phyloP scores from a whole-genome alignment of 1,140 invertebrate genomes.

The Oryctes rhinoceros region DNA sequence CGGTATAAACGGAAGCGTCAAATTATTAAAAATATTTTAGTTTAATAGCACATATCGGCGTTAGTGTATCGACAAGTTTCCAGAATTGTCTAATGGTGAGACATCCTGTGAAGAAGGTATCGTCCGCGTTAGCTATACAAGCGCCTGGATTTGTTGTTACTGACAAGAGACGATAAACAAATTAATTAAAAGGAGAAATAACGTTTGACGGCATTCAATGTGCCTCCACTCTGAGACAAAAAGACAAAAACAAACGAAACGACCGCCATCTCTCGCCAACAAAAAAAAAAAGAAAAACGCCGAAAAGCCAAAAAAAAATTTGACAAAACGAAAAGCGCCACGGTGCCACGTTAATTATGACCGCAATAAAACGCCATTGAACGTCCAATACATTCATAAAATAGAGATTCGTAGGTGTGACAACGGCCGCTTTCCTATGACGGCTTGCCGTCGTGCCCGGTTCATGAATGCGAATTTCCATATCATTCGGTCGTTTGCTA shows the following conservation, averaged over 20 bases:
- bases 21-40: too few relatives aligned
- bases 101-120: too few relatives aligned
- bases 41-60: too few relatives aligned
- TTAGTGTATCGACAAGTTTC: too few relatives aligned
- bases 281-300: neutral
- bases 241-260: neutral
- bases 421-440: neutral
- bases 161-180: too few relatives aligned
- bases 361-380: constrained; percentile 5
- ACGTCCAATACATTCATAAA: constrained; percentile 1
- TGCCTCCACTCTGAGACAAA: neutral
- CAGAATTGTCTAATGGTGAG: too few relatives aligned
- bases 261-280: neutral
- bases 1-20: too few relatives aligned
- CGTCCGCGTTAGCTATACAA: too few relatives aligned
- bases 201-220: too few relatives aligned
- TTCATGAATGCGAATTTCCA: neutral
- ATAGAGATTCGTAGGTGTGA: neutral
- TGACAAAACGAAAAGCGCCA: neutral
- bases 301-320: neutral
- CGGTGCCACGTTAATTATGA: neutral
- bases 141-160: too few relatives aligned
- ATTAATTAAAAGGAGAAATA: too few relatives aligned
- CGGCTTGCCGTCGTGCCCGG: neutral
- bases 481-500: constrained; percentile 4